Evolutionary conservation across 2,113 vertebrate genomes (phyloP).

Genomic region (Thinocorus orbignyianus): DNA sequence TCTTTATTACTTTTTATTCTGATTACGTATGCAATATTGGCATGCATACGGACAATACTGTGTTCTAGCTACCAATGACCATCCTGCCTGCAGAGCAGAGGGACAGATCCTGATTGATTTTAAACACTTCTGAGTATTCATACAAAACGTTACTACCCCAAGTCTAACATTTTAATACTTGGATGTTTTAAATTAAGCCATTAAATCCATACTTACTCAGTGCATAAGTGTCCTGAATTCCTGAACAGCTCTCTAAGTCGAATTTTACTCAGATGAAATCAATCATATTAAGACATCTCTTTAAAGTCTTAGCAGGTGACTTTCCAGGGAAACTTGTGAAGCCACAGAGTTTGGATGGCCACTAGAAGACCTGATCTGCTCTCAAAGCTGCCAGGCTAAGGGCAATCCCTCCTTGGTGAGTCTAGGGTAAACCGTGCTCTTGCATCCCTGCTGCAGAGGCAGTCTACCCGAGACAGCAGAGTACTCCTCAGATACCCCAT

Average conservation of each 20-base stretch:
- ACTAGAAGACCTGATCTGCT: neutral
- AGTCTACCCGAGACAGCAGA: neutral
- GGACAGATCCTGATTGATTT: neutral
- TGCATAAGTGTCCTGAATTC: constrained; percentile 51
- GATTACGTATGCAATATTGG: neutral
- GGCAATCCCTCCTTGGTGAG: neutral
- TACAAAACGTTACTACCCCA: neutral
- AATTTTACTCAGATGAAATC: constrained; percentile 12
- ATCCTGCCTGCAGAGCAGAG: neutral
- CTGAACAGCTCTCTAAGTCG: constrained; percentile 46
- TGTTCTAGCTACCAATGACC: neutral
- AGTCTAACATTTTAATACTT: neutral
- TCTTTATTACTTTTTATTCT: neutral
- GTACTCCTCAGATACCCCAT: neutral
- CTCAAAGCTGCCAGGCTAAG: neutral
- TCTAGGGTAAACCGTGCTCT: neutral
- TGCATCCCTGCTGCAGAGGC: neutral
- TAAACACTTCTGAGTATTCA: neutral
- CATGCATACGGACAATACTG: neutral
- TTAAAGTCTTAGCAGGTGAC: neutral
- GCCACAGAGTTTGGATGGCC: neutral
- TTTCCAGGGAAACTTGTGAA: neutral
- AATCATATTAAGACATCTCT: constrained; percentile 15
- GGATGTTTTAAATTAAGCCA: constrained; percentile 36
- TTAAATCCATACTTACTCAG: constrained; percentile 45